Evolutionary conservation across 2,797 vertebrate species (phyloP).

Genomic region (Pogoniulus pusillus): DNA sequence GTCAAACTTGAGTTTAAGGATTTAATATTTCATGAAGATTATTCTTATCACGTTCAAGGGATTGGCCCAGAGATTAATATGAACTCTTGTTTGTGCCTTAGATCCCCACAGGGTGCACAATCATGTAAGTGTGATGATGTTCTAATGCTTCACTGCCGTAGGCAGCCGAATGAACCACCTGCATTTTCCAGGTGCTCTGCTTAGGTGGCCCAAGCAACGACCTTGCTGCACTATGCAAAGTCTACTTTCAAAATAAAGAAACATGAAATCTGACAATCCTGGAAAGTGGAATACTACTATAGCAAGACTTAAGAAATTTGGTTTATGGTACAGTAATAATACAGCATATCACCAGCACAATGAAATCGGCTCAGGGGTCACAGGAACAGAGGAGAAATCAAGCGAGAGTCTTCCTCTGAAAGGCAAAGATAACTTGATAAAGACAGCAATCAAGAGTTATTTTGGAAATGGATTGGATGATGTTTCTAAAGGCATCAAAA

Average conservation of each 20-base stretch:
- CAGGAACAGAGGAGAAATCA: background rate
- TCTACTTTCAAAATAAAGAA: background rate
- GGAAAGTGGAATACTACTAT: background rate
- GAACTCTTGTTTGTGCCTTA: background rate
- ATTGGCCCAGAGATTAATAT: background rate
- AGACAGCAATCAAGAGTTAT: background rate
- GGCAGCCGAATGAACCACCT: background rate
- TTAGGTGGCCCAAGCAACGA: background rate
- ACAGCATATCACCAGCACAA: background rate
- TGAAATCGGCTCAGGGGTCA: background rate
- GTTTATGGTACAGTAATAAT: background rate
- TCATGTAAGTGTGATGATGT: background rate
- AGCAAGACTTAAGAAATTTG: background rate
- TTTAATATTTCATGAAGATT: background rate
- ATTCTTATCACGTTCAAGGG: background rate
- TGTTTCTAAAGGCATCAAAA: background rate
- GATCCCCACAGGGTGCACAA: background rate
- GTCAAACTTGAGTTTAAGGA: background rate
- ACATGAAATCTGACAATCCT: background rate
- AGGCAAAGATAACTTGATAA: conserved; percentile 14
- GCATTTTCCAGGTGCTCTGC: background rate
- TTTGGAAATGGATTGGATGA: background rate
- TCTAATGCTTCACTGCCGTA: background rate
- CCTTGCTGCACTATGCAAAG: too few relatives aligned
- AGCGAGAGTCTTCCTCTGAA: background rate